A percentile compares a stretch with the other conserved stretches of the same genome.
Evolutionary conservation across 2,888 invertebrate genomes (phyloP).

Genomic region (Philereme transversata): DNA sequence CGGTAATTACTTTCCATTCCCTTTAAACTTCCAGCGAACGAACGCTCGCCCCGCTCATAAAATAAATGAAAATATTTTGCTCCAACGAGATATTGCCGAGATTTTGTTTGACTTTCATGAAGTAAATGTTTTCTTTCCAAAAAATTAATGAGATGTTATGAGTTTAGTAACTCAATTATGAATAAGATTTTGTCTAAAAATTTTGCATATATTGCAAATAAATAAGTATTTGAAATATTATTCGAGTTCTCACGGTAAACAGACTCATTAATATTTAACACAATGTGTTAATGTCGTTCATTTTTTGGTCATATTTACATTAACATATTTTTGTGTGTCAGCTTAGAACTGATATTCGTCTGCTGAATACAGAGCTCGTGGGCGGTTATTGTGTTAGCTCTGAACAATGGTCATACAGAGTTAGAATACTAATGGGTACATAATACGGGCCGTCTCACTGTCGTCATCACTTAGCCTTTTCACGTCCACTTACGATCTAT

Average conservation of each 20-base stretch:
- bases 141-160: conserved; percentile 1
- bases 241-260: conserved; percentile 37
- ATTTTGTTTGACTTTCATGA: conserved; percentile 42
- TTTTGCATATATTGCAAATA: background rate
- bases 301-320: conserved; percentile 54
- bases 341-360: conserved; percentile 62
- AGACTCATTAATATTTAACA: conserved; percentile 32
- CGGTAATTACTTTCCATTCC: conserved; percentile 78
- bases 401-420: conserved; percentile 66
- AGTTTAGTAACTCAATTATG: conserved; percentile 4
- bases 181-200: conserved; percentile 16
- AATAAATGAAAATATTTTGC: conserved; percentile 57
- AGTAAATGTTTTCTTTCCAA: conserved; percentile 8
- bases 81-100: conserved; percentile 44
- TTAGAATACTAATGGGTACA: conserved; percentile 65
- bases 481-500: conserved; percentile 22
- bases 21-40: conserved; percentile 56
- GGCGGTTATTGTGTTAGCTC: conserved; percentile 70
- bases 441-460: conserved; percentile 36
- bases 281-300: conserved; percentile 30
- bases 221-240: conserved; percentile 1
- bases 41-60: conserved; percentile 54
- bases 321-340: conserved; percentile 60
- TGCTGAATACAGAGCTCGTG: conserved; percentile 61
- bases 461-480: conserved; percentile 30